Evolutionary conservation across 1,140 invertebrate genomes (phyloP), one percentile per base, ranked within the genome.

Genomic region (Hypsibius dujardini): DNA sequence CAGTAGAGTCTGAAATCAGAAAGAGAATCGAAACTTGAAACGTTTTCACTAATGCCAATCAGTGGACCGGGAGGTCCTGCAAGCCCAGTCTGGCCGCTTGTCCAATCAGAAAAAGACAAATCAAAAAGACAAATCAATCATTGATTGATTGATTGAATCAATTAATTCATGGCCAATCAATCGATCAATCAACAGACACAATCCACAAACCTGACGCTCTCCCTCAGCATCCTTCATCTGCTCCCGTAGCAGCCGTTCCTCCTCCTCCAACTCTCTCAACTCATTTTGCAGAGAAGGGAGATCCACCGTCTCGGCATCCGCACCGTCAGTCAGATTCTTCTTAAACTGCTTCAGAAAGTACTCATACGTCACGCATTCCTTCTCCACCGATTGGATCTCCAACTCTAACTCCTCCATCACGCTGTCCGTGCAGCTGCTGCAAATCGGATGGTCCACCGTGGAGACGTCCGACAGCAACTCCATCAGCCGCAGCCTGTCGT

Each of bases 381-480:
- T 7, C 42, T 67, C 62, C 62, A 67, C 62, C 12, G 62, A 12
- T 42, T 67, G 62, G 42, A 67, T 67, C 42, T 67, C 62, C 62
- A 42, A 3, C 45, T 67, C 62, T 42, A 67, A 42, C 42, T 67
- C 62, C 42, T 67, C 62, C 62, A 67, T 67, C 3, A 67, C 42
- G 42, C 62, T 67, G 42, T 67, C 62, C 3, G 62, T 67, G 62
- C 62, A 67, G 7, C 7, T 14, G 45, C 7, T 42, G 80, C 94
- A 98, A 14, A 98, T 79, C 3, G 94, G 94, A 84, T 98, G 94
- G 80, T 97, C 92, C 1, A 96, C 86, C 75, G 92, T 88, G 45
- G 92, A 93, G 77, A 90, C 91, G 69, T 89, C 90, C 62, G 93
- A 95, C 67, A 96, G 81, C 72, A 91, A 86, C 79, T 96, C 92